Evolutionary conservation across 23 tunicate species (phyloP).

Genomic region (Oikopleura dioica): DNA sequence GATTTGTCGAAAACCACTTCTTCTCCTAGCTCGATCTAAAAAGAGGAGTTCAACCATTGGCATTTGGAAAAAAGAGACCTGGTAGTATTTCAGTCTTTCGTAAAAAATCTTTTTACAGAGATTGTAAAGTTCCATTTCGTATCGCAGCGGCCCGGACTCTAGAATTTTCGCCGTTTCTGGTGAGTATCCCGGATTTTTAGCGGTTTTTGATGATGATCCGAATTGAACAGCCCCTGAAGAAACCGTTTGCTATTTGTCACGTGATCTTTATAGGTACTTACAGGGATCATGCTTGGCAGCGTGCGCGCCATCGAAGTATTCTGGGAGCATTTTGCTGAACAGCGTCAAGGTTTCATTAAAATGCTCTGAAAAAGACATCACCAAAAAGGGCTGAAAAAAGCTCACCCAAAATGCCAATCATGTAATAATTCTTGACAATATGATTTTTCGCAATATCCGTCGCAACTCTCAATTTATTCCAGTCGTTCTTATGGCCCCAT

Average conservation of each 20-base stretch:
- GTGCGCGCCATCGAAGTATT: background rate
- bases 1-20: background rate
- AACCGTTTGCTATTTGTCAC: background rate
- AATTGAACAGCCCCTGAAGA: slow-evolving; percentile 10
- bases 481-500: slow-evolving; percentile 3
- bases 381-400: background rate
- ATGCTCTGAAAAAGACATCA: slow-evolving; percentile 5
- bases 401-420: background rate
- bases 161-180: background rate
- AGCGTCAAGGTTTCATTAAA: slow-evolving; percentile 2
- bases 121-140: slow-evolving; percentile 9
- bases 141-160: background rate
- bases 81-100: background rate
- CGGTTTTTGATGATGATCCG: slow-evolving; percentile 2
- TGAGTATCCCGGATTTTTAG: slow-evolving; percentile 1
- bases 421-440: background rate
- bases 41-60: too few relatives aligned
- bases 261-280: background rate
- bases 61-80: too few relatives aligned
- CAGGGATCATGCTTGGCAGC: slow-evolving; percentile 12
- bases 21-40: background rate
- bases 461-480: background rate
- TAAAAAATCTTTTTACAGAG: background rate
- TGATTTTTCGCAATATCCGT: background rate
- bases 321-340: background rate